phyloP scores from a whole-genome alignment of 2,797 vertebrate genomes.

The Halcyon leucocephala region DNA sequence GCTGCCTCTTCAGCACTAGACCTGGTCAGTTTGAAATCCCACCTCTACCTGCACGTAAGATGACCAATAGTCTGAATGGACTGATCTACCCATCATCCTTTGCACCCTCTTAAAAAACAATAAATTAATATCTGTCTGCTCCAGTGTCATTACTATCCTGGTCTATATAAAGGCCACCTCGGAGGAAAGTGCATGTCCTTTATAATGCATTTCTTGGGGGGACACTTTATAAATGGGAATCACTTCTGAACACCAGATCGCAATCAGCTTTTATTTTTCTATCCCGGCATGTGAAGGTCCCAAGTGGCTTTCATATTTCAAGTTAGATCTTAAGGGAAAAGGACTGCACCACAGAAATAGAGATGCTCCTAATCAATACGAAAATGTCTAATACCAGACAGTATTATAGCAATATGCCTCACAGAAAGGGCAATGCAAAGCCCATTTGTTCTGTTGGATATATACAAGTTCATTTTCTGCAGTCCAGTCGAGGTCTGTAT shows the following conservation, averaged over 20 bases:
- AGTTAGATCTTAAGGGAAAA: not conserved
- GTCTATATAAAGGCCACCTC: not conserved
- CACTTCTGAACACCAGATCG: not conserved
- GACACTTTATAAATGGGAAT: not conserved
- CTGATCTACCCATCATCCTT: not conserved
- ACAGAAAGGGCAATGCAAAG: conserved; percentile 53
- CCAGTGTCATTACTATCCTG: not conserved
- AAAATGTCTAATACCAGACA: conserved; percentile 9
- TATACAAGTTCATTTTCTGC: conserved; percentile 21
- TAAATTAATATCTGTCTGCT: not conserved
- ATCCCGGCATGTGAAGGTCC: not conserved
- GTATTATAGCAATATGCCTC: not conserved
- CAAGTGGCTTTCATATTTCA: not conserved
- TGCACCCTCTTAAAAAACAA: not conserved
- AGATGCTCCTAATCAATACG: conserved; percentile 31
- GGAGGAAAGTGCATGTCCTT: not conserved
- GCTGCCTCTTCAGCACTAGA: not conserved
- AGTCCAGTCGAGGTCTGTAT: conserved; percentile 47
- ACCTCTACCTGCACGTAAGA: not conserved
- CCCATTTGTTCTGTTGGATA: conserved; percentile 43
- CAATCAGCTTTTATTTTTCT: not conserved
- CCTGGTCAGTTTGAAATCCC: not conserved
- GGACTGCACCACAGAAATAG: conserved; percentile 28
- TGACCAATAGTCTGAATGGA: not conserved
- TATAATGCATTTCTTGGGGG: not conserved